Base-by-base conservation (phyloP, 2,797 vertebrate genomes). In the Myiotriccus ornatus region DNA sequence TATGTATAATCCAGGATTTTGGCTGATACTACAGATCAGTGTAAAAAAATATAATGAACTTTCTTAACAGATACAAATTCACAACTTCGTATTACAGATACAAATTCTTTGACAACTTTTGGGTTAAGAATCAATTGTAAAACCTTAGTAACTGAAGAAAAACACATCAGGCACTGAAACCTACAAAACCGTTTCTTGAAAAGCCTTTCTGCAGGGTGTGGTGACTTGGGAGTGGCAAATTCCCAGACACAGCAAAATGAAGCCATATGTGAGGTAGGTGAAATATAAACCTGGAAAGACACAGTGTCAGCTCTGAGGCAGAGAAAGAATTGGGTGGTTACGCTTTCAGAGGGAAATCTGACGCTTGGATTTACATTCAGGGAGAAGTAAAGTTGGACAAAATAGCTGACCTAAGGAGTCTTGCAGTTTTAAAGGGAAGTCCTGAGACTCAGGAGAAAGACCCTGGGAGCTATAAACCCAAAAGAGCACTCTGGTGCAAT, bases 171-270 rank as follows among this genome's bases (percentile, higher is more conserved):
- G 79, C 71, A 67, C 63, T 79, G 49, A 87, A 95, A 43, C 49
- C 46, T 57, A 70, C n/a, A 41, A 39, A 79, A 94, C 62, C 4
- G n/a, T 86, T 91, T 88, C 75, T 44, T 91, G 56, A 94, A 94
- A 93, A 86, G 65, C 34, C 39, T 94, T 95, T 94, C 67, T 92
- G 44, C 59, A 67, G 94, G 93, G 94, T 82, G 94, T 90, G 95
- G 95, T 80, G n/a, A 30, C 76, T 89, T 87, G 93, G 93, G 95
- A 96, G 93, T 0, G 6, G 93, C 83, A 84, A 94, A 95, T 97
- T 95, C 94, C 94, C 93, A 97, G 92, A 92, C 84, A n/a, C 34
- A 84, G 92, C 32, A 97, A 95, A 97, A 93, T 32, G 89, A 95
- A 95, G 84, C 94, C 95, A 95, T 93, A 87, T 97, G 94, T 96